Evolutionary conservation across 2,797 vertebrate species (phyloP), one percentile per base, ranked within the genome.

Genomic region (Sebastes hopkinsi): DNA sequence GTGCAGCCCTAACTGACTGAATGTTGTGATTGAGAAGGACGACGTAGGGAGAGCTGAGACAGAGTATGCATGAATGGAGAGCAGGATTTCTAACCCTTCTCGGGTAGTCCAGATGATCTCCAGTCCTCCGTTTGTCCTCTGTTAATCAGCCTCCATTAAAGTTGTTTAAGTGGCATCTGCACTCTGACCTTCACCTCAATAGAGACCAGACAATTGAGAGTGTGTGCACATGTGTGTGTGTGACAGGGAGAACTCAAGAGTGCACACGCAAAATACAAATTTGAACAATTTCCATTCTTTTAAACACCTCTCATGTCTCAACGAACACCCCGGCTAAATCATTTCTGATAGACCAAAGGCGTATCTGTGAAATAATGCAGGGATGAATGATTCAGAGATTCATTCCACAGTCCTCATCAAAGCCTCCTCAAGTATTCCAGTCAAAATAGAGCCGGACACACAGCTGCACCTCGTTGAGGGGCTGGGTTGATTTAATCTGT

Each of bases 391-490:
- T 84, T 84, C 55, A 10, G 50, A 86, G 81, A 81, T 71, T 79
- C 70, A 86, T 81, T 90, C 84, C 87, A 67, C 52, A 75, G 84
- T 83, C 66, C 56, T 89, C 91, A 93, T 94, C 93, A 94, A 93
- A 93, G 87, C 77, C 69, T 92, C 80, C 84, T 89, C 87, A 90
- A 60, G 72, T 46, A 18, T 80, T n/a, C 73, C 67, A 85, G 89
- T 88, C 89, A 91, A 92, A 89, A 93, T 89, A 89, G 86, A 90
- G 83, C 83, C 9, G 88, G 91, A 95, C 88, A 81, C 88, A 87
- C 93, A 95, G 90, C 92, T 92, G 92, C 85, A 89, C 79, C 87
- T 93, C 67, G 80, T 95, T 95, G 91, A 83, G 88, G 75, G 73
- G 69, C 52, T 81, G 77, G 85, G 83, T 74, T 92, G 91, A 94